A percentile compares a stretch with the other conserved stretches of the same genome.
phyloP scores from a whole-genome alignment of 1,140 invertebrate genomes.

The Diuraphis noxia region DNA sequence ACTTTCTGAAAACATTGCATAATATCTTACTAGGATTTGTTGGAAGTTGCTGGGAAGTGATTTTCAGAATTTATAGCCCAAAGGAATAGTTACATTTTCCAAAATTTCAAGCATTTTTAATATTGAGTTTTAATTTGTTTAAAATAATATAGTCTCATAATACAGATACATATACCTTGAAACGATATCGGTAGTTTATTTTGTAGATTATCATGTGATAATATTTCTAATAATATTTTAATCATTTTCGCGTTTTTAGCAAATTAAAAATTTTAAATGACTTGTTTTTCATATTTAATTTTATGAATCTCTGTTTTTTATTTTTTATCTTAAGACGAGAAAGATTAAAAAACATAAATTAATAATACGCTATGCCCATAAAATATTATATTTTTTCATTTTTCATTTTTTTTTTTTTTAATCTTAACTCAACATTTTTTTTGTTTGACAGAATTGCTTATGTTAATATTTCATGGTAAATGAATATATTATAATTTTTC shows the following conservation, averaged over 20 bases:
- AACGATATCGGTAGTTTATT: not conserved
- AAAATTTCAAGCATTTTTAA: not conserved
- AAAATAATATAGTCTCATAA: no score
- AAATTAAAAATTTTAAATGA: not conserved
- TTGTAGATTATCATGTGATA: not conserved
- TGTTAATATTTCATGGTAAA: not conserved
- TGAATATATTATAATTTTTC: not conserved
- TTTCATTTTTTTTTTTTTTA: not conserved
- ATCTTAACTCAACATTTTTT: not conserved
- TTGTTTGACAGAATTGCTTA: not conserved
- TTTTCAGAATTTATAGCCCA: not conserved
- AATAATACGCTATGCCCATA: not conserved
- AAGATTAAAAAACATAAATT: not conserved
- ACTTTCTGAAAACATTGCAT: not conserved
- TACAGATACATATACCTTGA: no score
- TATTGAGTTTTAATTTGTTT: not conserved
- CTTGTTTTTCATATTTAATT: not conserved
- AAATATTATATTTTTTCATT: no score
- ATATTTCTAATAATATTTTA: not conserved
- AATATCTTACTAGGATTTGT: not conserved
- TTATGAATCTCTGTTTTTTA: not conserved
- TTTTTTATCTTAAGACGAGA: not conserved
- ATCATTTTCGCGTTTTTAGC: not conserved
- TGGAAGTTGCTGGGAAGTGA: not conserved
- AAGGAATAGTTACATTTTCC: not conserved